These are phyloP conservation scores for Collichthys lucidus DNA, from an alignment of 2,113 vertebrate genomes.

Conservation along the genomic window DNA sequence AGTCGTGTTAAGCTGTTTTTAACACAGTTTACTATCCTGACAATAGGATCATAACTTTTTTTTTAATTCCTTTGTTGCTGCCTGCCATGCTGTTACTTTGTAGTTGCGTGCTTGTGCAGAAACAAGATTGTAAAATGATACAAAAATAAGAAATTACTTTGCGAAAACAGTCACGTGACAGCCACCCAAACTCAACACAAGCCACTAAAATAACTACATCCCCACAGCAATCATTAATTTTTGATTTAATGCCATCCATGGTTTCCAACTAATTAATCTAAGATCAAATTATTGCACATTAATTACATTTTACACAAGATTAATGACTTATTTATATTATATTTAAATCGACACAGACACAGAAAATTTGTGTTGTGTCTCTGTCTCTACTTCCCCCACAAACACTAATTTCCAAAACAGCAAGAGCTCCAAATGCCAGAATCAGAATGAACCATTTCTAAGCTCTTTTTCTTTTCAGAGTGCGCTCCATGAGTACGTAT, in stretches of 20 bases:
- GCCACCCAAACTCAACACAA: slow-evolving; percentile 4
- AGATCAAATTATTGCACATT: slow-evolving; percentile 20
- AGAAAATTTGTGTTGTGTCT: background rate
- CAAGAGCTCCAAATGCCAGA: background rate
- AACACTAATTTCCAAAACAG: background rate
- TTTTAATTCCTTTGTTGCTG: background rate
- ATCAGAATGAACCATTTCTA: background rate
- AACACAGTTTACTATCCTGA: background rate
- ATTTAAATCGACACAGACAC: background rate
- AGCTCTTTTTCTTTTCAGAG: background rate
- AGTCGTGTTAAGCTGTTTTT: background rate
- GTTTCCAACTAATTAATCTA: slow-evolving; percentile 33
- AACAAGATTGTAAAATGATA: background rate
- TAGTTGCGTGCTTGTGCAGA: slow-evolving; percentile 3
- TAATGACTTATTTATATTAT: slow-evolving; percentile 15
- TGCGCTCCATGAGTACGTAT: slow-evolving; percentile 1
- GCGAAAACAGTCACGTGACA: background rate
- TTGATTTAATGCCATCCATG: slow-evolving; percentile 43
- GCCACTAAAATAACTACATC: background rate
- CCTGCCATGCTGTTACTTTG: background rate
- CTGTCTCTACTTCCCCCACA: background rate
- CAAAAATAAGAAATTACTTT: background rate
- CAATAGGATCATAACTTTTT: background rate
- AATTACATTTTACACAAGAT: slow-evolving; percentile 2
- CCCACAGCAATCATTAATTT: slow-evolving; percentile 28